Conservation (phyloP, 2,797 vertebrate species). For the Coccyzus lansbergi region DNA sequence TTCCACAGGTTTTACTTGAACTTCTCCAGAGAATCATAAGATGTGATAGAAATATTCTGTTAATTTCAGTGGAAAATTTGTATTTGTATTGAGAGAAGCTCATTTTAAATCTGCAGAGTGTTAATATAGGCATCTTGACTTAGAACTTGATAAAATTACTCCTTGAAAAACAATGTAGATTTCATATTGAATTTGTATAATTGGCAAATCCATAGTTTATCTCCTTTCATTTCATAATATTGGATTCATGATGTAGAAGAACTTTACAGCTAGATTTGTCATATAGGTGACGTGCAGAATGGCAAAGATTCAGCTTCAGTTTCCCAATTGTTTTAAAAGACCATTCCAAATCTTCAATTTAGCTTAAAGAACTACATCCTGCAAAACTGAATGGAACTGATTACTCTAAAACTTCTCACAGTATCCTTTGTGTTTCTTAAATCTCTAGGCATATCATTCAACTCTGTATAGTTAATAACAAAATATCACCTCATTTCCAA, state of each 20-base stretch:
- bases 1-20: not conserved
- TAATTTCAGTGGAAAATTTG: conserved; percentile 38
- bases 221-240: not conserved
- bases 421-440: not conserved
- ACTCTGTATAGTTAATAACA: not conserved
- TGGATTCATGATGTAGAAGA: not conserved
- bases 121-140: conserved; percentile 51
- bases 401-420: not conserved
- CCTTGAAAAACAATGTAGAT: not conserved
- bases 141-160: conserved; percentile 31
- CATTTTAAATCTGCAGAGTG: conserved; percentile 50
- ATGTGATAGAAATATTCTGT: conserved; percentile 3
- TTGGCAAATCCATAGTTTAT: conserved; percentile 10
- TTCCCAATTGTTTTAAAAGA: not conserved
- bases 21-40: conserved; percentile 6
- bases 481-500: not conserved
- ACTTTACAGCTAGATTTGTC: not conserved
- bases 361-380: not conserved
- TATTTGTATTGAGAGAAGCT: conserved; percentile 33
- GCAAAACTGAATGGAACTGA: not conserved
- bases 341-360: not conserved
- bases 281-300: not conserved
- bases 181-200: conserved; percentile 11
- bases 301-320: not conserved
- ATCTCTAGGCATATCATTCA: not conserved